phyloP scores from a whole-genome alignment of 2,888 invertebrate genomes.

The Troides oblongomaculatus region DNA sequence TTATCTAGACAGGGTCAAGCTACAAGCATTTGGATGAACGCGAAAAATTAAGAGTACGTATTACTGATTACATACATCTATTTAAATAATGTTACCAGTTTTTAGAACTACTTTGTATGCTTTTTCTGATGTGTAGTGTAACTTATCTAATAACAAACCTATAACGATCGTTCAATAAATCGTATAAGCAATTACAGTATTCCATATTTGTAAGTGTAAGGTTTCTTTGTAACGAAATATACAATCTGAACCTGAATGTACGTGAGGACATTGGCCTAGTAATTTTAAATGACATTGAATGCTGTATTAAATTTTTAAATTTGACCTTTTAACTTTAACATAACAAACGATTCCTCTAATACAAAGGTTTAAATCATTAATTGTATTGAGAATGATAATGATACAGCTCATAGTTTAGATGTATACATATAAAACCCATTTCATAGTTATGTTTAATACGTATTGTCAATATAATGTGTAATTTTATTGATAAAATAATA shows the following conservation, averaged over 20 bases:
- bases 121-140: neutral
- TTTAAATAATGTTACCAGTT: neutral
- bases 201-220: neutral
- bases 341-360: neutral
- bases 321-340: slow-evolving; percentile 14
- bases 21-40: too few relatives aligned
- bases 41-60: neutral
- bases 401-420: too few relatives aligned
- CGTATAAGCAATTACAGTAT: neutral
- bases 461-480: too few relatives aligned
- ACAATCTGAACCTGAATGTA: neutral
- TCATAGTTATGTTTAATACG: too few relatives aligned
- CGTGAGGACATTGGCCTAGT: slow-evolving; percentile 25
- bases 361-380: slow-evolving; percentile 8
- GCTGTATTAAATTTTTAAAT: neutral
- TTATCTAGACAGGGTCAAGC: too few relatives aligned
- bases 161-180: neutral
- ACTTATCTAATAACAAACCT: neutral
- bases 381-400: too few relatives aligned
- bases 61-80: neutral
- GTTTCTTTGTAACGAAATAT: neutral
- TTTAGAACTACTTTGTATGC: neutral
- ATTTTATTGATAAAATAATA: too few relatives aligned
- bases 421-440: too few relatives aligned
- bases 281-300: slow-evolving; percentile 22